These are phyloP conservation scores for Holotrichia oblita DNA, from an alignment of 1,140 invertebrate species.

Conservation along the genomic window DNA sequence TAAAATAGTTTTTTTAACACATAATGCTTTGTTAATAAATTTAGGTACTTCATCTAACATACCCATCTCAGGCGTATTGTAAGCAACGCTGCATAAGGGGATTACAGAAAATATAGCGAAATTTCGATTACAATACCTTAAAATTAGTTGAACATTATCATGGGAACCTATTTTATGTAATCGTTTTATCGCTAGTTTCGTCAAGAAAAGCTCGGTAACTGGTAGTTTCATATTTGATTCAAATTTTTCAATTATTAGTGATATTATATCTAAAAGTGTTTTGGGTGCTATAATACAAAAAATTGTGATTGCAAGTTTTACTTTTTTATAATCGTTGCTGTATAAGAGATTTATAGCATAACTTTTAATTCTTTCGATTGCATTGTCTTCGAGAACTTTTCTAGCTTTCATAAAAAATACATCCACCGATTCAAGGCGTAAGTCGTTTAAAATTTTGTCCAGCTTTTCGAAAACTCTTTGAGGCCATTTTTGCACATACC, in stretches of 20 bases:
- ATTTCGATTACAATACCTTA: not conserved
- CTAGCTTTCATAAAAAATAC: not conserved
- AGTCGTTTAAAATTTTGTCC: not conserved
- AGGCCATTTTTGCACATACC: slow-evolving; percentile 5
- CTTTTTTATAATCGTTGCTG: not conserved
- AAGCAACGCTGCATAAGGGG: not conserved
- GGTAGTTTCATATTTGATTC: not conserved
- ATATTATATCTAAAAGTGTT: not conserved
- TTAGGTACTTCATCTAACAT: not conserved
- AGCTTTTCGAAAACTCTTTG: not conserved
- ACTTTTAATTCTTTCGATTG: not conserved
- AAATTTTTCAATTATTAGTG: not conserved
- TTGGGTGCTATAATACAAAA: not conserved
- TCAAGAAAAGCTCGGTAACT: not conserved
- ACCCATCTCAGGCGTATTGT: not conserved
- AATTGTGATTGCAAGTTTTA: not conserved
- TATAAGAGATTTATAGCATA: not conserved
- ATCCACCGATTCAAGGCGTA: not conserved
- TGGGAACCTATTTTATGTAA: not conserved
- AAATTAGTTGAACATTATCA: not conserved
- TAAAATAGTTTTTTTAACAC: not conserved
- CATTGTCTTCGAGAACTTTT: not conserved
- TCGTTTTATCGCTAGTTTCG: not conserved
- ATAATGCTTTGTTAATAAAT: not conserved
- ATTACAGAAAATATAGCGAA: not conserved